Evolutionary conservation across 2,113 vertebrate species (phyloP), one percentile per base, ranked within the genome.

Genomic region (Mirza zaza): DNA sequence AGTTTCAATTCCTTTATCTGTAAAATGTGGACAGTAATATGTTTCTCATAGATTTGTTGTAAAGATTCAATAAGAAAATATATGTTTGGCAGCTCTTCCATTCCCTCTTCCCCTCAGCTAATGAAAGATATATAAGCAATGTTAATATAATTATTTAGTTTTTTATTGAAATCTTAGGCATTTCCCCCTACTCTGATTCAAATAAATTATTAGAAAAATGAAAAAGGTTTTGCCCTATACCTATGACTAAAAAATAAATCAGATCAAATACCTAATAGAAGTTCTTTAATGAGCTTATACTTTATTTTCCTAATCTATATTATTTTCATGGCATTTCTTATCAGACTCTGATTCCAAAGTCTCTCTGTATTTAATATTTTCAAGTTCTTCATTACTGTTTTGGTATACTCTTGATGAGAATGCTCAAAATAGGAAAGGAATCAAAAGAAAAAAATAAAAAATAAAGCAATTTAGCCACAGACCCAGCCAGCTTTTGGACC

Each of bases 1-100:
- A 52, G 3, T 68, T 48, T 76, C 21, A 14, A n/a, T 50, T 70
- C n/a, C 4, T 29, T 65, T 71, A 68, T 55, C 6, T 73, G 6
- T 80, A 91, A 73, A 87, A 48, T 52, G 23, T 81, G 9, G 20
- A 79, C 2, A 79, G 2, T 13, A 94, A 36, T 71, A 79, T 27
- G 3, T 36, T 65, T 80, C 11, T 42, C 23, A 36, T 14, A 92
- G 32, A 45, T 94, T 52, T 89, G 8, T 29, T 42, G 0, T 15
- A 52, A 75, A 95, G 13, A 76, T 42, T 70, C 9, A 70, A 10
- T 68, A 79, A 23, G 34, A 76, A 87, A 94, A 55, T 80, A 42
- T 6, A 25, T 11, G 0, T 71, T 36, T 89, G n/a, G 39, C 17
- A 71, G 3, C 3, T 2, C 17, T 36, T 81, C 5, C 23, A 75